Evolutionary conservation across 2,113 vertebrate species (phyloP).

Genomic region (Labrus mixtus): DNA sequence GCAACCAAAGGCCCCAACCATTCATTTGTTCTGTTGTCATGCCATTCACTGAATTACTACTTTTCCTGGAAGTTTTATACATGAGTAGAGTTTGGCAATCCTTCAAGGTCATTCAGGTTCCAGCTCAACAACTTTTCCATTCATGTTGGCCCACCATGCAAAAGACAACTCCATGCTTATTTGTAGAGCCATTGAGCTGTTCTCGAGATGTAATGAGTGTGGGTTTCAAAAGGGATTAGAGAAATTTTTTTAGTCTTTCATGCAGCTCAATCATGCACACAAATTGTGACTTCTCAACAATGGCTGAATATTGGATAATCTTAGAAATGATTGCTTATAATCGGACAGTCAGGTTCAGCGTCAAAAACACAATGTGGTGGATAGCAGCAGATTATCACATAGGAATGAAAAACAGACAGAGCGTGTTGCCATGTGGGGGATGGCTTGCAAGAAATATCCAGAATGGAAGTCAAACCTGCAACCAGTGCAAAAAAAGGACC

Average conservation of each 20-base stretch:
- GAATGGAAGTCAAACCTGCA: no score
- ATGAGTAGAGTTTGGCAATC: conserved; percentile 2
- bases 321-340: background rate
- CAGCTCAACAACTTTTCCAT: background rate
- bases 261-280: conserved; percentile 22
- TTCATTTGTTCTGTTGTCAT: conserved; percentile 40
- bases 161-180: background rate
- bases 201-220: conserved; percentile 16
- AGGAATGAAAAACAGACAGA: no score
- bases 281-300: conserved; percentile 11
- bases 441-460: no score
- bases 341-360: background rate
- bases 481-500: no score
- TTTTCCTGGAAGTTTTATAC: conserved; percentile 14
- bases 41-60: background rate
- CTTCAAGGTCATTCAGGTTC: background rate
- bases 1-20: background rate
- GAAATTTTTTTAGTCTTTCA: conserved; percentile 18
- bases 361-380: background rate
- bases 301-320: conserved; percentile 6
- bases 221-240: conserved; percentile 36
- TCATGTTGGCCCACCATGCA: background rate
- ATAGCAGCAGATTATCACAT: background rate
- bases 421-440: no score
- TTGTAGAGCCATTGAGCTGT: conserved; percentile 7